Evolutionary conservation across 2,888 invertebrate species (phyloP), one percentile per base, ranked within the genome.

Genomic region (Megamerina dolium): DNA sequence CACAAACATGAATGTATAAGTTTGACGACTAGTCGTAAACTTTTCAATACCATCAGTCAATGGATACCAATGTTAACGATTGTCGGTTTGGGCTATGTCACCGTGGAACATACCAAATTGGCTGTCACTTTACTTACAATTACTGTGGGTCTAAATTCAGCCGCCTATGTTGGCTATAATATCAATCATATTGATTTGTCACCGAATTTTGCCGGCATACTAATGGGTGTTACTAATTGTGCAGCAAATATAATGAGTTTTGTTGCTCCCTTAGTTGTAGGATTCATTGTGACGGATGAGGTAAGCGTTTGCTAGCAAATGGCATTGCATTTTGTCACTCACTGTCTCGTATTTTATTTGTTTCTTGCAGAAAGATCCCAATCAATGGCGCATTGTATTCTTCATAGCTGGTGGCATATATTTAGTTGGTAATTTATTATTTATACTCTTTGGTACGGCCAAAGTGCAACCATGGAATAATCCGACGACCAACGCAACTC

Each of bases 161-260:
- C 82, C 1, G 79, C 82, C 39, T 86, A 82, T 55, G 80, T 83
- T 33, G 88, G 88, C 3, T 86, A 82, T 60, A 78, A 85, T 81
- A 75, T 77, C 80, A 89, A 88, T 53, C 88, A 88, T 59, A 85
- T 91, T 50, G 90, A 91, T 72, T 73, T 91, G 39, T 83, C 89
- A 5, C 88, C 89, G 1, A 87, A 85, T 64, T 86, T 83, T 63
- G 85, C 89, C 2, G 89, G 89, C 19, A 81, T 83, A 0, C 70
- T 90, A 52, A 87, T 90, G 87, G 89, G 69, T 6, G 80, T 90
- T 53, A 87, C 87, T 2, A 90, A 90, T 63, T 82, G 83, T 8
- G 72, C 78, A 8, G 83, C 85, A 0, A 87, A 85, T 57, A 72
- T 87, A 5, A 83, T 85, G 68, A 85, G 87, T 40, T 82, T 90